Conservation (phyloP, 2,888 invertebrate species). For the Stenodema calcarata region DNA sequence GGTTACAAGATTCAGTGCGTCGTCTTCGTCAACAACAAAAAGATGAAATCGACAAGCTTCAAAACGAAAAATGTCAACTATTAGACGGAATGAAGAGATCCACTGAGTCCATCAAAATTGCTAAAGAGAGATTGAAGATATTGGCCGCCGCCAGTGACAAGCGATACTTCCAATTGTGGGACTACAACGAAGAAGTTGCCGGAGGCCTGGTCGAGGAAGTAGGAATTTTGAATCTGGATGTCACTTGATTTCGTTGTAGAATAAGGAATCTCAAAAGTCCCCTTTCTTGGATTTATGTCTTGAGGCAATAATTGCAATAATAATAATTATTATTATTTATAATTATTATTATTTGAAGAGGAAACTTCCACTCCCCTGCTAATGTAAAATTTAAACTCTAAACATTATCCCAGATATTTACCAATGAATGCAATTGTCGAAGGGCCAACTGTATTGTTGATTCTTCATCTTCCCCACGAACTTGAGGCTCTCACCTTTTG, state of each 20-base stretch:
- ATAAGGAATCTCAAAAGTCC: no score
- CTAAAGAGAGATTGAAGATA: constrained; percentile 74
- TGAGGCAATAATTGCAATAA: no score
- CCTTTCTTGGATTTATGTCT: no score
- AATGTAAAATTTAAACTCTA: no score
- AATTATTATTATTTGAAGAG: no score
- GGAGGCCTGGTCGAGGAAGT: constrained; percentile 60
- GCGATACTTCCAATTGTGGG: constrained; percentile 70
- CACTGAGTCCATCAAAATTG: constrained; percentile 71
- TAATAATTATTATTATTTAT: no score
- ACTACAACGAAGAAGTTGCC: constrained; percentile 67
- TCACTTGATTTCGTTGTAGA: neutral
- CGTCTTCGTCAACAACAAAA: constrained; percentile 70
- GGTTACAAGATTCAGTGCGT: constrained; percentile 74
- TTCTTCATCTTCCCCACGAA: no score
- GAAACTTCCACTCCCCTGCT: no score
- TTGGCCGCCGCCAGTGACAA: constrained; percentile 71
- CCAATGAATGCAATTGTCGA: no score
- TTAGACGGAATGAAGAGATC: constrained; percentile 73
- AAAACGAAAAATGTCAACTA: constrained; percentile 71
- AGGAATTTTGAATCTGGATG: neutral
- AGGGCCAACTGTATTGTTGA: no score
- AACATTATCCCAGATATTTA: no score
- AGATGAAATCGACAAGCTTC: constrained; percentile 71
- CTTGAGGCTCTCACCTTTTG: no score